A percentile compares a stretch with the other conserved stretches of the same genome.
These are phyloP conservation scores for Lagenorhynchus albirostris DNA, from an alignment of 2,113 vertebrate genomes.

Conservation along the genomic window DNA sequence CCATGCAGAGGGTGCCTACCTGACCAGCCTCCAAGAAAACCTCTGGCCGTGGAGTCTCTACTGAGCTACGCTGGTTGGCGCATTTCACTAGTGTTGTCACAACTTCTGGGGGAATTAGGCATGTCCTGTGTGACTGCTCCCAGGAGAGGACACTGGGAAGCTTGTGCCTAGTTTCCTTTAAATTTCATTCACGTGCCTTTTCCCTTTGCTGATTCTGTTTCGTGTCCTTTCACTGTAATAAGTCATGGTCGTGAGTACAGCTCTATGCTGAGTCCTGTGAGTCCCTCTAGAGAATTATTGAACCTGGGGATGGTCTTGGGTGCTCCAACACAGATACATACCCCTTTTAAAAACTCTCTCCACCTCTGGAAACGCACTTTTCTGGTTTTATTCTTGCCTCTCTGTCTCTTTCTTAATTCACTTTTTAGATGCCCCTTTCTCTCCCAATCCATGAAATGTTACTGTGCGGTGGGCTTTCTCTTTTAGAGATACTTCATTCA, in stretches of 20 bases:
- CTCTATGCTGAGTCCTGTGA: no score
- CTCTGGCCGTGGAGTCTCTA: not conserved
- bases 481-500: not conserved
- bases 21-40: not conserved
- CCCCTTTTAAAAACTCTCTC: not conserved
- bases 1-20: no score
- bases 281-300: no score
- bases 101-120: not conserved
- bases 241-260: no score
- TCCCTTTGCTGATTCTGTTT: not conserved
- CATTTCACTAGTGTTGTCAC: not conserved
- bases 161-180: not conserved
- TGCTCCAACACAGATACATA: not conserved
- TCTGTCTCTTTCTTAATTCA: not conserved
- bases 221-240: not conserved
- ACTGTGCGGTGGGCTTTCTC: not conserved
- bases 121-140: not conserved
- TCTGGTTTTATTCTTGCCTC: not conserved
- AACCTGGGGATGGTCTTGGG: no score
- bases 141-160: not conserved
- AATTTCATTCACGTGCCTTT: not conserved
- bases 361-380: not conserved
- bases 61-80: not conserved
- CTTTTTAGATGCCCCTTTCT: not conserved
- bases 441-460: not conserved